phyloP scores from a whole-genome alignment of 2,113 vertebrate genomes.

The Sceloporus undulatus region DNA sequence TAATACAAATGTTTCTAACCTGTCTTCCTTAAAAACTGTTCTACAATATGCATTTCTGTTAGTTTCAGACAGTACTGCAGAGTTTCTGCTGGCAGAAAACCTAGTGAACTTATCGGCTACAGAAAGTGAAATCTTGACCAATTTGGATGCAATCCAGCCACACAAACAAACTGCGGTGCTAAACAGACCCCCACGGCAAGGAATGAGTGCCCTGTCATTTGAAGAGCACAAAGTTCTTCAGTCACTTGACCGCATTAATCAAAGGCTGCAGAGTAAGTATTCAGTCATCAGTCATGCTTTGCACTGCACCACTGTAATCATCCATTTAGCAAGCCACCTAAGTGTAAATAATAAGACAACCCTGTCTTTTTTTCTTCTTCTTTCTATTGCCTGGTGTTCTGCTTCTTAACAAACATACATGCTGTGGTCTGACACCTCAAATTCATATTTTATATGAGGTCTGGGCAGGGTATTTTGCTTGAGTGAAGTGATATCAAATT shows the following conservation, averaged over 20 bases:
- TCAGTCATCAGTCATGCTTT: constrained; percentile 5
- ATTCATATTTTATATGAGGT: constrained; percentile 22
- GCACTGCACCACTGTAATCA: not conserved
- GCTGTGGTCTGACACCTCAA: not conserved
- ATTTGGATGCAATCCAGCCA: constrained; percentile 70
- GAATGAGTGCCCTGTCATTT: constrained; percentile 76
- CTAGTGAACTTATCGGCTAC: constrained; percentile 62
- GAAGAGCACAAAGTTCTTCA: constrained; percentile 89
- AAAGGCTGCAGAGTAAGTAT: constrained; percentile 85
- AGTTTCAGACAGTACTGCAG: constrained; percentile 81
- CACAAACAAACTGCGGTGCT: constrained; percentile 55
- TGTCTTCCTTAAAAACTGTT: constrained; percentile 26
- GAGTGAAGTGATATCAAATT: constrained; percentile 11
- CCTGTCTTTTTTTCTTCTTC: not conserved
- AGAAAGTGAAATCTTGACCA: constrained; percentile 74
- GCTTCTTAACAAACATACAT: constrained; percentile 21
- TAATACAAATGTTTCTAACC: not conserved
- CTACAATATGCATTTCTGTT: constrained; percentile 28
- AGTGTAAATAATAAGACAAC: not conserved
- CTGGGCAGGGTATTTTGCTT: constrained; percentile 24
- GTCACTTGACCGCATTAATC: constrained; percentile 86
- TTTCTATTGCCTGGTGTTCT: not conserved
- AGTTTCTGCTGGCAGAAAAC: constrained; percentile 78
- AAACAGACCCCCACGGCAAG: constrained; percentile 36
- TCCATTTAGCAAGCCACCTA: constrained; percentile 3